Percentiles rank a stretch among this genome's conserved stretches.
Evolutionary conservation across 2,797 vertebrate genomes (phyloP).

Genomic region (Kryptopterus vitreolus): DNA sequence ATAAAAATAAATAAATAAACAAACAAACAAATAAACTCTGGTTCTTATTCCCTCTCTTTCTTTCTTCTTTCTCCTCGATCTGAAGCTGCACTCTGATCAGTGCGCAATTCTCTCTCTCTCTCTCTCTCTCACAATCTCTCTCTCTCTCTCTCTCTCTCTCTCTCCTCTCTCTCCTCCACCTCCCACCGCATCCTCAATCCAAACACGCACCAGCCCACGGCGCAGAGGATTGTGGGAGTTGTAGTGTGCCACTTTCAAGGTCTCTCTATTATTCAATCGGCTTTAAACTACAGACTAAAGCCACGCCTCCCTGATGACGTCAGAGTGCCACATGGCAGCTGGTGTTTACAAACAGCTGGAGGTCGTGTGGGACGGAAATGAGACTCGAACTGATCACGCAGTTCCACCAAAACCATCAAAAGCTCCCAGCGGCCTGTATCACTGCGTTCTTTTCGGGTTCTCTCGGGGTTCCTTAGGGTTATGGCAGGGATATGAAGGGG

Average conservation of each 20-base stretch:
- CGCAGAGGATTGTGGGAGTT: conserved; percentile 29
- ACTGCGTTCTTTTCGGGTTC: too few relatives aligned
- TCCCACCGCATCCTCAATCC: conserved; percentile 29
- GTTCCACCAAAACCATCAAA: too few relatives aligned
- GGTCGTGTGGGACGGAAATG: background rate
- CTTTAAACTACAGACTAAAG: conserved; percentile 36
- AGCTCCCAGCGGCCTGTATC: too few relatives aligned
- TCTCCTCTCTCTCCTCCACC: background rate
- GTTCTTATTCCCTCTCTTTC: background rate
- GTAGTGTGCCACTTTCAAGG: background rate
- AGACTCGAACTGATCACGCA: background rate
- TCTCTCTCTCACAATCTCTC: background rate
- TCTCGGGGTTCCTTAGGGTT: too few relatives aligned
- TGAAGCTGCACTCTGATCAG: background rate
- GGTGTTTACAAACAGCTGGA: conserved; percentile 56
- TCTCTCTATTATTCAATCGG: too few relatives aligned
- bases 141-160: background rate
- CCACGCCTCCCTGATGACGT: background rate
- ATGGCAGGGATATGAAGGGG: too few relatives aligned
- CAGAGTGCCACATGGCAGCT: conserved; percentile 47
- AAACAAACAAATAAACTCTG: too few relatives aligned
- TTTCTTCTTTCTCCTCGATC: background rate
- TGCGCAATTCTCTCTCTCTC: conserved; percentile 1
- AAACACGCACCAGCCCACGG: conserved; percentile 15
- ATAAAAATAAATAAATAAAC: too few relatives aligned